Percentiles rank a stretch among this genome's conserved stretches.
Conservation (phyloP, 2,888 invertebrate genomes). For the Orchesellides sinensis region DNA sequence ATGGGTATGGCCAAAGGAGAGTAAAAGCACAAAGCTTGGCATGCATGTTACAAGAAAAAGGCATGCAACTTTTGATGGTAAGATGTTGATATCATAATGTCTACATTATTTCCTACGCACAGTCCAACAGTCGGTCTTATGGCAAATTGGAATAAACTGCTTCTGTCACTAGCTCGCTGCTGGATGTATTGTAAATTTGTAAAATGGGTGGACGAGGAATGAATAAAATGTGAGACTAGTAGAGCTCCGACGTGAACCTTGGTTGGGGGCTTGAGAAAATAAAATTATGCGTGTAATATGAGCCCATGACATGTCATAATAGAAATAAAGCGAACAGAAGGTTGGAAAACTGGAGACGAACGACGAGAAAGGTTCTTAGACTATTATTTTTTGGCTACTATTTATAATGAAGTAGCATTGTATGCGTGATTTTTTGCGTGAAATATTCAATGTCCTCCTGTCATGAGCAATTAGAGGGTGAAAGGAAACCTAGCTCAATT, state of each 20-base stretch:
- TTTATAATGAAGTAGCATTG: too few species aligned
- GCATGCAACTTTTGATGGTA: background rate
- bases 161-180: constrained; percentile 4
- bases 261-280: background rate
- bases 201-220: background rate
- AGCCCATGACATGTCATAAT: constrained; percentile 19
- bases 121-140: background rate
- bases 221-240: background rate
- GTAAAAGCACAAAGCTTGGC: too few species aligned
- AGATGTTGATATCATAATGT: background rate
- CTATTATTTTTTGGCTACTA: too few species aligned
- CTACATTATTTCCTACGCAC: constrained; percentile 10
- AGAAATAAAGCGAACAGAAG: too few species aligned
- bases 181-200: constrained; percentile 20
- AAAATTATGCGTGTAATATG: background rate
- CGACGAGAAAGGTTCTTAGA: too few species aligned
- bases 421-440: constrained; percentile 35
- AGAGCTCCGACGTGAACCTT: background rate
- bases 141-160: constrained; percentile 27
- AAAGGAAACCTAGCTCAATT: constrained; percentile 34
- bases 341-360: too few species aligned
- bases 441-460: constrained; percentile 40
- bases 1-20: too few species aligned
- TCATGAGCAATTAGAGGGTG: constrained; percentile 55
- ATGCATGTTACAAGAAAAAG: background rate